Evolutionary conservation across 2,888 invertebrate species (phyloP), one percentile per base, ranked within the genome.

Genomic region (Zootermopsis nevadensis): DNA sequence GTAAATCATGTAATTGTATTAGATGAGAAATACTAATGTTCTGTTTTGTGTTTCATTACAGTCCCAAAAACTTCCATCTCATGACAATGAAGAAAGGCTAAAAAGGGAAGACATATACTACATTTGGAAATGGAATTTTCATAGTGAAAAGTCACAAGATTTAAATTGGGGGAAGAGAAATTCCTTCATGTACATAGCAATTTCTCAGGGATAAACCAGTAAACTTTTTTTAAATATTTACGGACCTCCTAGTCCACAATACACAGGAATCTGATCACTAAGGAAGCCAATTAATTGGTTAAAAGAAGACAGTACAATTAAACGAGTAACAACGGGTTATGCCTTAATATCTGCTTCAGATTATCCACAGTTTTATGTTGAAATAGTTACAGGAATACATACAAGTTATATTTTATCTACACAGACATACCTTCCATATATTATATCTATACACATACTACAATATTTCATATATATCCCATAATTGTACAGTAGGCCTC

Each of bases 161-260:
- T 53, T 74, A 80, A 82, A 77, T 55, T 76, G 82, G 66, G 60
- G 77, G 60, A 82, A 35, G 48, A 76, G 27, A 31, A 76, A 76
- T 82, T 76, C 77, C 77, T 82, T 67, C 55, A 81, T 83, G 81
- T 83, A 83, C 77, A 84, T 77, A 81, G 53, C 60, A 77, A 74
- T 74, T 83, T 83, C 84, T 84, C 84, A 84, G 84, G 84, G 84
- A 82, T 60, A 82, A 83, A 83, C 80, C 83, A 82, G 83, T 82
- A 83, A 83, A 55, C 48, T 82, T 83, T 83, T 77, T 83, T 81
- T 77, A 60, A 76, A 83, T 82, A 83, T 82, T 66, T 81, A 82
- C 33, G 82, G 83, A 83, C 81, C 48, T 35, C 55, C 80, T 83
- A 80, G 80, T 83, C 83, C 77, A 76, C 24, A 66, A 74, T 55